A percentile compares a stretch with the other conserved stretches of the same genome.
These are phyloP conservation scores for Grammomys surdaster DNA, from an alignment of 2,113 vertebrate genomes.

Conservation along the genomic window DNA sequence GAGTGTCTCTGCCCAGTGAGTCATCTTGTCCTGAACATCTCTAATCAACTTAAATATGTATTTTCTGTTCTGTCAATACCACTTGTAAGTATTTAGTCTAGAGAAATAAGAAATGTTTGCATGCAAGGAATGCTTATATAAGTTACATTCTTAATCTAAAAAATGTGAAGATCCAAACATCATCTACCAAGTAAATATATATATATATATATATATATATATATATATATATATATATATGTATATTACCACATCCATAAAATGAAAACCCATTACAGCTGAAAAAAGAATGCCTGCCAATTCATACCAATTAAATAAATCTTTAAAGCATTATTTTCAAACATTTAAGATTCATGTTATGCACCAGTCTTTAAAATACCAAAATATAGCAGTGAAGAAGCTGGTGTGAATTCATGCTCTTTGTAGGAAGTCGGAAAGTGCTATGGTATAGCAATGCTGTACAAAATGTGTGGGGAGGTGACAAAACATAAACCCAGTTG, in stretches of 20 bases:
- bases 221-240: neutral
- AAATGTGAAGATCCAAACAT: neutral
- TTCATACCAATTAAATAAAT: neutral
- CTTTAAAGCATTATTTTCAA: neutral
- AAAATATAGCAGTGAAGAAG: neutral
- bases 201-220: neutral
- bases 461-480: neutral
- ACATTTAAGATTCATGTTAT: neutral
- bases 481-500: neutral
- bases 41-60: neutral
- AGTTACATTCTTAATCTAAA: neutral
- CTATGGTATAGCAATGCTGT: neutral
- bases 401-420: too few species aligned
- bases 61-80: neutral
- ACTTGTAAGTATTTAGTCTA: neutral
- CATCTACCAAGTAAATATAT: neutral
- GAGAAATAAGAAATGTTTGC: constrained; percentile 1
- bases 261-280: neutral
- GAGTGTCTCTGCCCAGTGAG: neutral
- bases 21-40: neutral
- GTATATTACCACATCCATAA: neutral
- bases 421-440: neutral
- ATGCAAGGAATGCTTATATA: neutral
- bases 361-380: neutral
- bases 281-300: neutral